Conservation (phyloP, 2,888 invertebrate species). For the Athetis lepigone region DNA sequence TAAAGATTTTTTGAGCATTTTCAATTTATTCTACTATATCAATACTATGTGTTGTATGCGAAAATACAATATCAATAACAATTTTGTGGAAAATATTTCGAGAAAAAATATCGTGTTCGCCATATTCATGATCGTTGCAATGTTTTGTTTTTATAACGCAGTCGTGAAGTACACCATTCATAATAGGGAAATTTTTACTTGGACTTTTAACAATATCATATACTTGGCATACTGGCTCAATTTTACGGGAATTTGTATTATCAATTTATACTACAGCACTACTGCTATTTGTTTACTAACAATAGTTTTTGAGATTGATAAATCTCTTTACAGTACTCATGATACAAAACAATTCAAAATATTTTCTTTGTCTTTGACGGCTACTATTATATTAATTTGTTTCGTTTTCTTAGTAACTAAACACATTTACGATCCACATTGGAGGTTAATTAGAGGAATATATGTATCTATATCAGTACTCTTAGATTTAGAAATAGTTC, state of each 20-base stretch:
- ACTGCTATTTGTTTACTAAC: conserved; percentile 24
- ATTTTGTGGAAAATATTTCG: conserved; percentile 27
- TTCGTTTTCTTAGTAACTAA: conserved; percentile 24
- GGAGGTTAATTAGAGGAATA: conserved; percentile 34
- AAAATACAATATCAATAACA: conserved; percentile 40
- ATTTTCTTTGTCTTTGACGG: neutral
- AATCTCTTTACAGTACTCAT: conserved; percentile 5
- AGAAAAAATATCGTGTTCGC: conserved; percentile 27
- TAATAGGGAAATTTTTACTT: neutral
- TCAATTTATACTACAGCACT: conserved; percentile 35
- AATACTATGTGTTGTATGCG: conserved; percentile 24
- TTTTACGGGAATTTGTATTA: conserved; percentile 14
- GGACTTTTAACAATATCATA: conserved; percentile 30
- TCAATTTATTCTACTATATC: conserved; percentile 39
- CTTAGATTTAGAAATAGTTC: conserved; percentile 44
- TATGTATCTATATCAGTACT: conserved; percentile 35
- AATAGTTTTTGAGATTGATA: conserved; percentile 27
- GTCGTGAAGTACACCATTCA: conserved; percentile 23
- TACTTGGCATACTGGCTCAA: conserved; percentile 35
- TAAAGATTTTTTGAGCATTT: conserved; percentile 30
- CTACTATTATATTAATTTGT: conserved; percentile 9
- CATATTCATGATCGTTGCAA: conserved; percentile 3
- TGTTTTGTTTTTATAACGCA: conserved; percentile 15
- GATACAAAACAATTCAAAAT: conserved; percentile 30
- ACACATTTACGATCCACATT: conserved; percentile 25